Evolutionary conservation across 2,797 vertebrate genomes (phyloP).

Genomic region (Amblyraja radiata): DNA sequence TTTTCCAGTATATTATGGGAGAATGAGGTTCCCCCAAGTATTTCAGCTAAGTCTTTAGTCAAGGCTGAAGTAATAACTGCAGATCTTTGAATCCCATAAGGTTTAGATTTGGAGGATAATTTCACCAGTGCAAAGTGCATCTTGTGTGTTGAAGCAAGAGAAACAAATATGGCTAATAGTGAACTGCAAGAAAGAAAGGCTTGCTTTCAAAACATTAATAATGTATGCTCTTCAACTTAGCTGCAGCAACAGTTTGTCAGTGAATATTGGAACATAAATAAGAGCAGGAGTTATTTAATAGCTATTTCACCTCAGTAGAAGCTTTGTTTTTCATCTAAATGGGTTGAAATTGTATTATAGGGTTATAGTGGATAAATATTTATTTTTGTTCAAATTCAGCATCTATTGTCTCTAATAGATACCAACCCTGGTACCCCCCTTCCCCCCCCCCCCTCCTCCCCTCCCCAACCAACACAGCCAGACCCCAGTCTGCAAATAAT

Average conservation of each 20-base stretch:
- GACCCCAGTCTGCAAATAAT: too few species aligned
- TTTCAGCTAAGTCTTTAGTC: background rate
- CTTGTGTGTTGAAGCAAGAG: background rate
- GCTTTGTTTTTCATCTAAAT: too few species aligned
- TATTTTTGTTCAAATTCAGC: too few species aligned
- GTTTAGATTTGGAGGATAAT: constrained; percentile 3
- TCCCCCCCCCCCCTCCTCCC: too few species aligned
- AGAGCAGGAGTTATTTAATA: too few species aligned
- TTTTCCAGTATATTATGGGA: background rate
- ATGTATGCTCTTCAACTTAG: background rate
- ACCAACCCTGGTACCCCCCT: too few species aligned
- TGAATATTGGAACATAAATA: too few species aligned
- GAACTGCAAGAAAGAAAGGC: background rate
- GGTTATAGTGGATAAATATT: background rate
- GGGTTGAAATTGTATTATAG: background rate
- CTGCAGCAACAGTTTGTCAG: background rate
- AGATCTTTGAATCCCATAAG: background rate
- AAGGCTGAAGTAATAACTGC: background rate
- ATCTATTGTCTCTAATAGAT: too few species aligned
- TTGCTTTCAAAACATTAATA: background rate
- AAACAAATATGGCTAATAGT: background rate
- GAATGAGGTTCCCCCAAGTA: background rate
- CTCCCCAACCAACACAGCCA: too few species aligned
- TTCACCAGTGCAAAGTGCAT: background rate
- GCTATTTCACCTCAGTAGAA: background rate